Evolutionary conservation across 2,797 vertebrate genomes (phyloP).

Genomic region (Clarias pachynema): DNA sequence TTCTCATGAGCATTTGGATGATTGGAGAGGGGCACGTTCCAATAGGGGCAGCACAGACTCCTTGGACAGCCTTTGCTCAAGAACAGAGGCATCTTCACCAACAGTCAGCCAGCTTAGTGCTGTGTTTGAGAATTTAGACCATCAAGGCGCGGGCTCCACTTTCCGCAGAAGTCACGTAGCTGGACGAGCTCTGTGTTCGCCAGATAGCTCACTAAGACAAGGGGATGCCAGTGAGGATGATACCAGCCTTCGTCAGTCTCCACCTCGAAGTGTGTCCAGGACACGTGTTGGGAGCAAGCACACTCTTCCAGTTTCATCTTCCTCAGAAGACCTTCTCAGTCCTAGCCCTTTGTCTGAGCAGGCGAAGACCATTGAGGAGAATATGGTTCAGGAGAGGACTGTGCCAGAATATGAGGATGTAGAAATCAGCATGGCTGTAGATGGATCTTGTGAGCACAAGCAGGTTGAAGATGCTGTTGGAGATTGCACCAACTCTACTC

Average conservation of each 20-base stretch:
- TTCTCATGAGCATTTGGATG: slow-evolving; percentile 86
- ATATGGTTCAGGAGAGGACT: slow-evolving; percentile 61
- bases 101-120: slow-evolving; percentile 97
- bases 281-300: slow-evolving; percentile 67
- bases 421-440: slow-evolving; percentile 62
- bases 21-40: slow-evolving; percentile 87
- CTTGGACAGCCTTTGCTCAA: slow-evolving; percentile 93
- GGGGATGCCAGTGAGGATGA: slow-evolving; percentile 80
- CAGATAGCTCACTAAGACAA: slow-evolving; percentile 71
- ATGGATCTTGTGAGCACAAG: slow-evolving; percentile 69
- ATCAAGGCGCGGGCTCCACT: slow-evolving; percentile 55
- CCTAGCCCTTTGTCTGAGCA: slow-evolving; percentile 68
- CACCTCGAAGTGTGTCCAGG: slow-evolving; percentile 63
- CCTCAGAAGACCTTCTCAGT: slow-evolving; percentile 77
- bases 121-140: slow-evolving; percentile 90
- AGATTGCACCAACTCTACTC: slow-evolving; percentile 56
- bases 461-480: slow-evolving; percentile 58
- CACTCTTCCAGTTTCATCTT: slow-evolving; percentile 67
- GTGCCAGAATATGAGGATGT: slow-evolving; percentile 51
- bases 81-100: slow-evolving; percentile 92
- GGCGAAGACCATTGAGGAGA: slow-evolving; percentile 48
- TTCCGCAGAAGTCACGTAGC: slow-evolving; percentile 74
- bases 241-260: slow-evolving; percentile 72
- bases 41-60: slow-evolving; percentile 94
- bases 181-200: slow-evolving; percentile 80